A percentile compares a stretch with the other conserved stretches of the same genome.
Conservation (phyloP, 2,888 invertebrate species). For the Leistus spinibarbis region DNA sequence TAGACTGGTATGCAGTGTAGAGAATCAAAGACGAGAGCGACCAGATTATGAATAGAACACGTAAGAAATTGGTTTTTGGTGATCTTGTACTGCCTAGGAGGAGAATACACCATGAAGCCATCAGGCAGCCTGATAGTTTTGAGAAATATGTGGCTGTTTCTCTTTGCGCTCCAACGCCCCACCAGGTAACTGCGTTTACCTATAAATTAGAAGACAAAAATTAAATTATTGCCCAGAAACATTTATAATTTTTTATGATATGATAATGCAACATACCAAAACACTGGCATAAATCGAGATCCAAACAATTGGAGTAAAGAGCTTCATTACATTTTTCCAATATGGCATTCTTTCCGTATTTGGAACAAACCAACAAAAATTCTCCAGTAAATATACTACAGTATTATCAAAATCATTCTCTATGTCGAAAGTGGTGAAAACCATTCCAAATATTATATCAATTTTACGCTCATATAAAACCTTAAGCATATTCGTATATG, state of each 20-base stretch:
- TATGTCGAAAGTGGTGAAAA: constrained; percentile 2
- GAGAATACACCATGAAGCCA: constrained; percentile 11
- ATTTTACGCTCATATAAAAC: constrained; percentile 19
- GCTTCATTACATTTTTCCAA: constrained; percentile 36
- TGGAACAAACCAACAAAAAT: constrained; percentile 28
- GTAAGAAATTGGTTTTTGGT: constrained; percentile 10
- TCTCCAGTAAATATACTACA: constrained; percentile 22
- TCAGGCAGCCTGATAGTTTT: neutral
- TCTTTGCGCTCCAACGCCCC: neutral
- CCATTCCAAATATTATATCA: constrained; percentile 36
- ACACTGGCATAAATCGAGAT: neutral
- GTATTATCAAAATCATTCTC: constrained; percentile 29
- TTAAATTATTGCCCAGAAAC: too few species aligned
- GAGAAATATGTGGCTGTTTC: neutral
- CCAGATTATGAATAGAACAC: constrained; percentile 26
- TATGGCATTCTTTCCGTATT: constrained; percentile 8
- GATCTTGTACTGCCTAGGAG: constrained; percentile 5
- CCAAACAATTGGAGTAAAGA: constrained; percentile 24
- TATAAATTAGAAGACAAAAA: neutral
- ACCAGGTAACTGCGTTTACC: neutral
- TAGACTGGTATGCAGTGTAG: constrained; percentile 26
- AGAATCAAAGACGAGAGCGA: constrained; percentile 21
- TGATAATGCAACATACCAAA: too few species aligned
- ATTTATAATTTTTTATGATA: too few species aligned
- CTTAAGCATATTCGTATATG: constrained; percentile 34